phyloP scores from a whole-genome alignment of 2,888 invertebrate genomes.

The Hyles lineata region DNA sequence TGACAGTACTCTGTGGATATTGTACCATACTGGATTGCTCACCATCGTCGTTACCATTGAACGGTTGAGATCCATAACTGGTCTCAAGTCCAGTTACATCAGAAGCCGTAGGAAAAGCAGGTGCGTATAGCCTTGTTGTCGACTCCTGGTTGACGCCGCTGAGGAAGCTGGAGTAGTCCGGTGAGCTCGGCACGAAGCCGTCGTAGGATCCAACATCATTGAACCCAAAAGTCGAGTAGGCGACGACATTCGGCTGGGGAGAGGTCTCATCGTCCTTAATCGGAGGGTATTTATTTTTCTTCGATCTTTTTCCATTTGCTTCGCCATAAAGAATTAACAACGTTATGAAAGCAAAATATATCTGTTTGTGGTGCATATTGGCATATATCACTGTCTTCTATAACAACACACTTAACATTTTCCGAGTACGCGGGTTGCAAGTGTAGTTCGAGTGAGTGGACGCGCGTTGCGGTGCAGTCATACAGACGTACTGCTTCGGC shows the following conservation, averaged over 20 bases:
- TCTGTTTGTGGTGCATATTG: slow-evolving; percentile 67
- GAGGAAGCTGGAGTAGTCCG: slow-evolving; percentile 69
- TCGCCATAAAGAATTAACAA: slow-evolving; percentile 52
- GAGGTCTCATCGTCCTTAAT: slow-evolving; percentile 64
- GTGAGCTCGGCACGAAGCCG: slow-evolving; percentile 75
- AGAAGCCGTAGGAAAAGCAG: slow-evolving; percentile 72
- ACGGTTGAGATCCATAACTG: slow-evolving; percentile 57
- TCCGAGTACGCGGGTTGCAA: slow-evolving; percentile 67
- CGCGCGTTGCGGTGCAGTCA: slow-evolving; percentile 49
- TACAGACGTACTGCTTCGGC: slow-evolving; percentile 43
- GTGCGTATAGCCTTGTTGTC: slow-evolving; percentile 68
- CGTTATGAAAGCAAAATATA: slow-evolving; percentile 60
- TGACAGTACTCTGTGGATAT: slow-evolving; percentile 59
- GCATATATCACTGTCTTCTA: slow-evolving; percentile 53
- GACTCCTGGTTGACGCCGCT: slow-evolving; percentile 64
- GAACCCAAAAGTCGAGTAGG: slow-evolving; percentile 78
- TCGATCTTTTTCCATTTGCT: slow-evolving; percentile 63
- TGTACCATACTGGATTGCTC: slow-evolving; percentile 62
- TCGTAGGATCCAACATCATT: slow-evolving; percentile 75
- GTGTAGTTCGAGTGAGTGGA: slow-evolving; percentile 72
- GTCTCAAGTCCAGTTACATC: slow-evolving; percentile 63
- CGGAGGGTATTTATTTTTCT: slow-evolving; percentile 63
- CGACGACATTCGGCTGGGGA: slow-evolving; percentile 74
- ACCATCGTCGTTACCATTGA: slow-evolving; percentile 51
- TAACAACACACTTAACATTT: slow-evolving; percentile 67